phyloP scores from a whole-genome alignment of 1,140 invertebrate species.

The Mercenaria mercenaria region DNA sequence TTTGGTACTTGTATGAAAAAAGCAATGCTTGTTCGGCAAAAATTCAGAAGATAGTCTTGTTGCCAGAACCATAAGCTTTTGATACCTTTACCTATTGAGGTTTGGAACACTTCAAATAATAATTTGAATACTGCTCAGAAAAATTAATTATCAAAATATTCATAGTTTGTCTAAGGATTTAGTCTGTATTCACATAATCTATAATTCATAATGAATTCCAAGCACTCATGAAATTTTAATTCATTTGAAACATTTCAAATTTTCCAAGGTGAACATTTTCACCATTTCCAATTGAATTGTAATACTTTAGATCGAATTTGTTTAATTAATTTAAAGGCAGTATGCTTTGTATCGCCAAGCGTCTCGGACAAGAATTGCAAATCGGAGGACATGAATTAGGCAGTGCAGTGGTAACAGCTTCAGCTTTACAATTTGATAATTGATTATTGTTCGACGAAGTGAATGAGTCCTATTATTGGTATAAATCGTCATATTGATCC shows the following conservation, averaged over 20 bases:
- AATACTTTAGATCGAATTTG: neutral
- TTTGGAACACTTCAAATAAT: too few relatives aligned
- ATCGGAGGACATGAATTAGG: neutral
- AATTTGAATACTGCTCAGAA: too few relatives aligned
- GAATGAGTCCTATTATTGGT: slow-evolving; percentile 26
- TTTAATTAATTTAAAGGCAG: neutral
- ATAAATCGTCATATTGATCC: slow-evolving; percentile 37
- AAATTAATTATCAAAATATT: too few relatives aligned
- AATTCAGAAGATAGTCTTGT: too few relatives aligned
- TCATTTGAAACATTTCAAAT: slow-evolving; percentile 9
- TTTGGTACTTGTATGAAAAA: neutral
- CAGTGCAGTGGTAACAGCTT: neutral
- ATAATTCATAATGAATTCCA: neutral
- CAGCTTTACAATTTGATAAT: slow-evolving; percentile 34
- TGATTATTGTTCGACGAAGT: slow-evolving; percentile 15
- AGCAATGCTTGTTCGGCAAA: too few relatives aligned
- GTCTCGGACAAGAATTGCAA: neutral
- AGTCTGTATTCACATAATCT: neutral
- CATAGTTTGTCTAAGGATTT: neutral
- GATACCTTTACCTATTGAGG: too few relatives aligned
- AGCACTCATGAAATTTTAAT: slow-evolving; percentile 1
- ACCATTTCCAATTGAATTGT: neutral
- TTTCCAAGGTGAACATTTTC: neutral
- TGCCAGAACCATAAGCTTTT: too few relatives aligned
- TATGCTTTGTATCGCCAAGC: neutral